Percentiles rank a stretch among this genome's conserved stretches.
Evolutionary conservation across 2,888 invertebrate genomes (phyloP).

Genomic region (Eueremaeus valkanovi): DNA sequence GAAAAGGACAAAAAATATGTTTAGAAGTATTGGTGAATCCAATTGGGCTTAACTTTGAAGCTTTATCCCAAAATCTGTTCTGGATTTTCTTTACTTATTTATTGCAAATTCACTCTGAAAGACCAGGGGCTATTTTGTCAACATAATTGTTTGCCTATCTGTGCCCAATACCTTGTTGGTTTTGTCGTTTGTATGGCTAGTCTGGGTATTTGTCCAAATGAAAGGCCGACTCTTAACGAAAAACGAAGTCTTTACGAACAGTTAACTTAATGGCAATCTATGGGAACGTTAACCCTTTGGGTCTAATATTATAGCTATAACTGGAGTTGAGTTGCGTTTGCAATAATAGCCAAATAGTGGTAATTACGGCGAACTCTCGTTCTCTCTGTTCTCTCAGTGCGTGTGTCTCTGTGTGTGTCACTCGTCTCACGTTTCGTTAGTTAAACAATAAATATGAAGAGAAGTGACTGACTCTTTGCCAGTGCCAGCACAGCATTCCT

Average conservation of each 20-base stretch:
- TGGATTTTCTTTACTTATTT: no score
- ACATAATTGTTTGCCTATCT: no score
- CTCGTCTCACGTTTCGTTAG: constrained; percentile 19
- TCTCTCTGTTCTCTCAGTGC: no score
- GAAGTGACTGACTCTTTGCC: not conserved
- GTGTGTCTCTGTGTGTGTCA: constrained; percentile 5
- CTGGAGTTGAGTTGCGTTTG: not conserved
- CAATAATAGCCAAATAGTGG: constrained; percentile 10
- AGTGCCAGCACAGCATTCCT: not conserved
- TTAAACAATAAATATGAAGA: not conserved
- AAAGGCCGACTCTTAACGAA: no score
- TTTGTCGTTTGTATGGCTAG: no score
- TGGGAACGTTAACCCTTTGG: constrained; percentile 21
- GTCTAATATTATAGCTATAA: not conserved
- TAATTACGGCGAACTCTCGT: not conserved
- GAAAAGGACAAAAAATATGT: no score
- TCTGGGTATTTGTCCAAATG: not conserved
- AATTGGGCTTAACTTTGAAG: no score
- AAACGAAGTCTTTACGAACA: not conserved
- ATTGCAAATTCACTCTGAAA: no score
- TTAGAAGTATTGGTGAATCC: no score
- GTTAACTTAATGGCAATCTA: not conserved
- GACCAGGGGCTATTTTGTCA: no score
- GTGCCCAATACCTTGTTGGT: no score
- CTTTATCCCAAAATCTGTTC: no score